Percentiles rank a stretch among this genome's conserved stretches.
phyloP scores from a whole-genome alignment of 2,113 vertebrate species.

The Oncorhynchus mykiss region DNA sequence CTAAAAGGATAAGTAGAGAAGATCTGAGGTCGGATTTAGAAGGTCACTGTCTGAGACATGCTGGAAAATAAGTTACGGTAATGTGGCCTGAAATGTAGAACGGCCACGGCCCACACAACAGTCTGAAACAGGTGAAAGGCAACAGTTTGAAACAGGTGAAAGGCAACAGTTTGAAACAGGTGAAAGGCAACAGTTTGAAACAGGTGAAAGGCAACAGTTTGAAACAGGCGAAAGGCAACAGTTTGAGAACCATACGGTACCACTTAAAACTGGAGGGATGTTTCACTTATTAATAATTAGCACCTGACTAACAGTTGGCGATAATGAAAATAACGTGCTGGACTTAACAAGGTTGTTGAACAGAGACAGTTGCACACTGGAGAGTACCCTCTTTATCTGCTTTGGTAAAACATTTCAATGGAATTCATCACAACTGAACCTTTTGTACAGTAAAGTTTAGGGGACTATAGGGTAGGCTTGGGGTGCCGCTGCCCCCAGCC shows the following conservation, averaged over 20 bases:
- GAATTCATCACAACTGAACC: no score
- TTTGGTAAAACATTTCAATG: no score
- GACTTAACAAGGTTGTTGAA: no score
- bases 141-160: constrained; percentile 6
- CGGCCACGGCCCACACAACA: not conserved
- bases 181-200: no score
- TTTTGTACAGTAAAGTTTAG: no score
- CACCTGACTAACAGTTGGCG: no score
- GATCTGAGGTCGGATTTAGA: constrained; percentile 46
- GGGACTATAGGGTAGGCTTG: not conserved
- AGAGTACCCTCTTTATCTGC: no score
- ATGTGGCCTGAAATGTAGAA: constrained; percentile 15
- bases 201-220: no score
- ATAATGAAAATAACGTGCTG: no score
- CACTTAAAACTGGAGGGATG: not conserved
- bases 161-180: no score
- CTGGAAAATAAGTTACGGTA: constrained; percentile 1
- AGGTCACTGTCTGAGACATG: constrained; percentile 34
- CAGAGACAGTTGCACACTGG: no score
- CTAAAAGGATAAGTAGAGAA: constrained; percentile 43
- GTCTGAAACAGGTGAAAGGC: constrained; percentile 21
- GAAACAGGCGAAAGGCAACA: constrained; percentile 26
- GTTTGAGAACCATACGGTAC: constrained; percentile 1
- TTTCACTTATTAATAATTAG: not conserved
- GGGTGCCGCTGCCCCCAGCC: not conserved